Conservation (phyloP, 2,888 invertebrate genomes). For the Drosophila paranaensis region DNA sequence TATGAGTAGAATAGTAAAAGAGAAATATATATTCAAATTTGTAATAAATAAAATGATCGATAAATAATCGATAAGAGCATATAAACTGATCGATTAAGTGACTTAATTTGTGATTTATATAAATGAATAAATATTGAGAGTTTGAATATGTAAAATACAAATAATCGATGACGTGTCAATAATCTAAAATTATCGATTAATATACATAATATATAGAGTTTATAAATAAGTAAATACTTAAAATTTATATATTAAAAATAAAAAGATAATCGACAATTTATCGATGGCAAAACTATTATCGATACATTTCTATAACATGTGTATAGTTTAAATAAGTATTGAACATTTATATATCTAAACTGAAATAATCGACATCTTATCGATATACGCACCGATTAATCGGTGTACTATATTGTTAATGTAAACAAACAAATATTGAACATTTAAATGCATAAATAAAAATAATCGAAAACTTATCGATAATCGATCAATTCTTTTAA, state of each 20-base stretch:
- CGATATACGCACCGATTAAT: too few species aligned
- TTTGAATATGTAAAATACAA: not conserved
- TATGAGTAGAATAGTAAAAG: not conserved
- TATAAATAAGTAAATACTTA: not conserved
- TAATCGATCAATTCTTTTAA: too few species aligned
- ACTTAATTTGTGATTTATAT: too few species aligned
- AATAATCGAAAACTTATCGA: not conserved
- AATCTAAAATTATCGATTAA: too few species aligned
- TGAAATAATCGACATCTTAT: too few species aligned
- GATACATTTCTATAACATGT: too few species aligned
- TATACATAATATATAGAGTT: not conserved
- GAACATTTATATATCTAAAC: too few species aligned
- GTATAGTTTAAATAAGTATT: too few species aligned
- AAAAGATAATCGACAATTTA: not conserved
- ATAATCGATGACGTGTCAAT: not conserved
- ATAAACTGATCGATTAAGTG: too few species aligned
- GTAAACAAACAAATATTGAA: not conserved
- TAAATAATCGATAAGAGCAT: too few species aligned
- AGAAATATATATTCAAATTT: not conserved
- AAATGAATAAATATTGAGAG: not conserved
- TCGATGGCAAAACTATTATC: not conserved
- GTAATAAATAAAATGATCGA: not conserved
- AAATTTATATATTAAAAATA: not conserved
- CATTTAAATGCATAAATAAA: not conserved
- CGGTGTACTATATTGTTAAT: too few species aligned